phyloP scores from a whole-genome alignment of 2,797 vertebrate genomes.

The Pogonophryne albipinna region DNA sequence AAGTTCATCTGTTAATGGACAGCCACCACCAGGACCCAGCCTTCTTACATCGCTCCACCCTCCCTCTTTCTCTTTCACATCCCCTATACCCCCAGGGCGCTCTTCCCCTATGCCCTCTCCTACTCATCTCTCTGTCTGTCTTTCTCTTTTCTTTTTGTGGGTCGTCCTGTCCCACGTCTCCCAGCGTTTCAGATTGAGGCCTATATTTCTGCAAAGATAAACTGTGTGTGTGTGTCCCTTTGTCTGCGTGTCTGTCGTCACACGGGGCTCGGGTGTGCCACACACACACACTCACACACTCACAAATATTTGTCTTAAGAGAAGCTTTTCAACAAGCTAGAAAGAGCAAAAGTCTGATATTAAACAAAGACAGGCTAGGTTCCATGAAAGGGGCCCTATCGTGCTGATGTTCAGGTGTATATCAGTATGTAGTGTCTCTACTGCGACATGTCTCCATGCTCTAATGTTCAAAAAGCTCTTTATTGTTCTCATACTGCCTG shows the following conservation, averaged over 20 bases:
- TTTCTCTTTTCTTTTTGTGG: conserved; percentile 10
- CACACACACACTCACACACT: conserved; percentile 65
- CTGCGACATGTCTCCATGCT: too few species aligned
- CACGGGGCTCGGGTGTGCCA: conserved; percentile 25
- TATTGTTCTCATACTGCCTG: too few species aligned
- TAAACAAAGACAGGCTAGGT: conserved; percentile 41
- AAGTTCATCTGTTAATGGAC: conserved; percentile 99
- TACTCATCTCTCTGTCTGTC: conserved; percentile 23
- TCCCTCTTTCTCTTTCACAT: conserved; percentile 41
- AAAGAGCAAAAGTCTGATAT: conserved; percentile 42
- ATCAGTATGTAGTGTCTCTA: too few species aligned
- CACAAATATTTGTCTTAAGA: conserved; percentile 80
- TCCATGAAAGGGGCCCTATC: conserved; percentile 25
- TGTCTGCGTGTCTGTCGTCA: conserved; percentile 36
- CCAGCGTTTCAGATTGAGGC: conserved; percentile 87
- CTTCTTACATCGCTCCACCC: conserved; percentile 52
- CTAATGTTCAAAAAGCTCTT: too few species aligned
- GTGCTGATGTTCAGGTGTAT: too few species aligned
- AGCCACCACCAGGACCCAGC: conserved; percentile 84
- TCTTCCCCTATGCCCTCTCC: conserved; percentile 58
- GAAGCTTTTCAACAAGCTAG: conserved; percentile 31
- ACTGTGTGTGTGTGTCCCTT: conserved; percentile 74
- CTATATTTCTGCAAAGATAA: conserved; percentile 95
- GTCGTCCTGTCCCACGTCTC: conserved; percentile 55
- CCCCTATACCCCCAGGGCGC: conserved; percentile 55